These are phyloP conservation scores for Eupithecia tripunctaria DNA, from an alignment of 2,888 invertebrate species.

Conservation along the genomic window DNA sequence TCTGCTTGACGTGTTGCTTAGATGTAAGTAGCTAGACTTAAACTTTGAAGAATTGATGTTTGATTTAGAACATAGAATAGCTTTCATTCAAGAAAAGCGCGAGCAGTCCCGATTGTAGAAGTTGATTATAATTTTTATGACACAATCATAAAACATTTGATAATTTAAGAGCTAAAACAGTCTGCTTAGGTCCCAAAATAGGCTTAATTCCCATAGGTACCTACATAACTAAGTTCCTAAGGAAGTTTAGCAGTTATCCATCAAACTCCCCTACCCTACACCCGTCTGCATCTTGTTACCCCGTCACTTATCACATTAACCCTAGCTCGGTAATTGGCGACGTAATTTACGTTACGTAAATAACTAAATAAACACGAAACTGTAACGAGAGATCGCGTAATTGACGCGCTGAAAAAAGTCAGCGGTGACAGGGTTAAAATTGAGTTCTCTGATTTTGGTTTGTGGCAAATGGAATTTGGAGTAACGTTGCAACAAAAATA, in stretches of 20 bases:
- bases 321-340: conserved; percentile 64
- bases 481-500: neutral
- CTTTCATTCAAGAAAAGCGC: neutral
- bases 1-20: neutral
- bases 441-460: neutral
- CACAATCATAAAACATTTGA: neutral
- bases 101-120: neutral
- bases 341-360: conserved; percentile 48
- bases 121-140: neutral
- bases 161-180: neutral
- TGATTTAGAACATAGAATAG: neutral
- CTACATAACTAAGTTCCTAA: neutral
- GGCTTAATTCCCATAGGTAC: neutral
- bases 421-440: conserved; percentile 11
- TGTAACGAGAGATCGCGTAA: conserved; percentile 48
- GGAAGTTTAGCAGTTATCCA: conserved; percentile 26
- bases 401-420: conserved; percentile 37
- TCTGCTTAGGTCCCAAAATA: neutral
- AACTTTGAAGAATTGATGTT: neutral
- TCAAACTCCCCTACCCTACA: conserved; percentile 32
- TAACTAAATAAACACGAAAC: conserved; percentile 58
- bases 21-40: neutral
- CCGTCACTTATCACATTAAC: conserved; percentile 68
- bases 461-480: neutral
- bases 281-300: conserved; percentile 59